Evolutionary conservation across 2,888 invertebrate genomes (phyloP).

Genomic region (Brachynemurus nebulosus): DNA sequence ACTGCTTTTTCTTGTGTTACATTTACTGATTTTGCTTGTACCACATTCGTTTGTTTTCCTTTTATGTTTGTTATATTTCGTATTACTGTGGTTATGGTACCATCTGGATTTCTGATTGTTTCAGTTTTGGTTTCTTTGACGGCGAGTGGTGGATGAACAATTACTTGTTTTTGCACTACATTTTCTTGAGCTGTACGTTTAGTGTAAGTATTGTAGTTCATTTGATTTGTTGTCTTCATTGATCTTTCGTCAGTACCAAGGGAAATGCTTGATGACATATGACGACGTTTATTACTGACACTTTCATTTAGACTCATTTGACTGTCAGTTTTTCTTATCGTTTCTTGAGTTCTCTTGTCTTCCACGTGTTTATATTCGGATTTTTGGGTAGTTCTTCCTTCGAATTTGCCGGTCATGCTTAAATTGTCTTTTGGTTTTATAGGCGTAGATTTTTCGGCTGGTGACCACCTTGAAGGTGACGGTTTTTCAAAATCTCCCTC

Average conservation of each 20-base stretch:
- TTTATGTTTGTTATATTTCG: slow-evolving; percentile 33
- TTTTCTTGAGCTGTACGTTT: slow-evolving; percentile 27
- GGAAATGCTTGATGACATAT: slow-evolving; percentile 53
- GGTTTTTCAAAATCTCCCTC: slow-evolving; percentile 32
- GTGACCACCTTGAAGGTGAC: slow-evolving; percentile 32
- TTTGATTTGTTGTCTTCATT: slow-evolving; percentile 43
- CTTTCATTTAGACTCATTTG: slow-evolving; percentile 38
- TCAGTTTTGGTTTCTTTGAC: slow-evolving; percentile 31
- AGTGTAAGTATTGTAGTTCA: slow-evolving; percentile 38
- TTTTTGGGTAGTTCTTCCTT: slow-evolving; percentile 32
- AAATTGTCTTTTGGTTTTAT: slow-evolving; percentile 47
- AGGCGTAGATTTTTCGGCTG: slow-evolving; percentile 32
- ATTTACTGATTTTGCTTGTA: slow-evolving; percentile 1
- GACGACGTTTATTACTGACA: slow-evolving; percentile 39
- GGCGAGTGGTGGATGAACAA: slow-evolving; percentile 18
- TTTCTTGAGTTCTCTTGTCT: slow-evolving; percentile 36
- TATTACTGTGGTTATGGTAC: slow-evolving; percentile 37
- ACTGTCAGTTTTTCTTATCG: slow-evolving; percentile 35
- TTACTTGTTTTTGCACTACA: slow-evolving; percentile 21
- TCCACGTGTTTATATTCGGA: slow-evolving; percentile 33
- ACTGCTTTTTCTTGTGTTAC: slow-evolving; percentile 7
- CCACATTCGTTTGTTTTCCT: slow-evolving; percentile 20
- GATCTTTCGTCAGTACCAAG: slow-evolving; percentile 41
- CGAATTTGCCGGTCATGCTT: slow-evolving; percentile 36
- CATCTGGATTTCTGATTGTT: slow-evolving; percentile 29